Evolutionary conservation across 2,888 invertebrate genomes (phyloP), one percentile per base, ranked within the genome.

Genomic region (Idaea dimidiata): DNA sequence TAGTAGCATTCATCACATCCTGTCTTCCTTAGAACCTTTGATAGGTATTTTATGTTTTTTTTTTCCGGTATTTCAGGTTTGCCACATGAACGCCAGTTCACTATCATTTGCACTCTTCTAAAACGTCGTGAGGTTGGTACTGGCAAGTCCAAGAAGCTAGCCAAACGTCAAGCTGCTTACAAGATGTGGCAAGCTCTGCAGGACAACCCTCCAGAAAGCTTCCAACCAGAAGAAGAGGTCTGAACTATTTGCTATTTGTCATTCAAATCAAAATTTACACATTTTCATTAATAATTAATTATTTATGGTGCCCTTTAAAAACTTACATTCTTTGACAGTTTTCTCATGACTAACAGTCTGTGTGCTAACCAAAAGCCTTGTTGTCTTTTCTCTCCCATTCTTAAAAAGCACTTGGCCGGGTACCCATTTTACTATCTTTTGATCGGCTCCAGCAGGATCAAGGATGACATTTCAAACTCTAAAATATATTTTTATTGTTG

Each of bases 121-220:
- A 97, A 97, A 76, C 96, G 96, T 75, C 95, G 95, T 31, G 98
- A 98, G 88, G 93, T 96, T 54, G 97, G 97, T 59, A 96, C 95
- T 54, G 99, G 98, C 16, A 98, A 98, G 81, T 98, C 98, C 60
- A 99, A 99, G 93, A 99, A 99, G 86, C 93, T 98, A 60, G 99
- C 99, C 3, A 99, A 99, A 88, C 94, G 99, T n/a, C 95, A 97
- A 83, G 99, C 99, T 0, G 99, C 99, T 1, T 96, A 97, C 82
- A 97, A 97, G 85, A 98, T 99, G 98, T 97, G 96, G 96, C 96
- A 96, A 72, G 94, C 95, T 54, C 87, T 98, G 66, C 96, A 97
- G 79, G 96, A 97, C 71, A 93, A 95, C 77, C 96, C 96, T 0
- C 93, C 95, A 10, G 96, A 96, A 78, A 93, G 94, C 10, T 94